Evolutionary conservation across 1,140 invertebrate species (phyloP).

Genomic region (Penaeus chinensis): DNA sequence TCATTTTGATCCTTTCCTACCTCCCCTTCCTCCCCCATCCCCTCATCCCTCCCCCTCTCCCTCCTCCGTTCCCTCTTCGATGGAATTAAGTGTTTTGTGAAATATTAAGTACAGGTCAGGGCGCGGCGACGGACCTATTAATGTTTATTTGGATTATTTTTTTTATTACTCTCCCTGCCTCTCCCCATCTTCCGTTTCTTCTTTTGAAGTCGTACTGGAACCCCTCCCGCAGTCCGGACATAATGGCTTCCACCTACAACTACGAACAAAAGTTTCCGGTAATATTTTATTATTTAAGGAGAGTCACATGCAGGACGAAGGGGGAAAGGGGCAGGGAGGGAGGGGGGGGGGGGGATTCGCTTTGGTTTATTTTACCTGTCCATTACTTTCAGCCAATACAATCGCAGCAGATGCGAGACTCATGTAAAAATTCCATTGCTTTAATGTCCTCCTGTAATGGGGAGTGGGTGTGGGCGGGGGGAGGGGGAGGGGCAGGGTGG

Average conservation of each 20-base stretch:
- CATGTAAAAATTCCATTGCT: no score
- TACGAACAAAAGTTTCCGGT: conserved; percentile 13
- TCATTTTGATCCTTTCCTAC: background rate
- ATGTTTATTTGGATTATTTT: no score
- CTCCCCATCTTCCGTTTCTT: background rate
- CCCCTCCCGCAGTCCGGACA: background rate
- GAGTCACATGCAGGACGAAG: background rate
- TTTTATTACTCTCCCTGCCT: background rate
- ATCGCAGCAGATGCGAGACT: no score
- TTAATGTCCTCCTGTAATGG: no score
- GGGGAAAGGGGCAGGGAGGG: background rate
- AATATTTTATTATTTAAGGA: conserved; percentile 8
- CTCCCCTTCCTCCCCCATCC: background rate
- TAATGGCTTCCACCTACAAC: background rate
- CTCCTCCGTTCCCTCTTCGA: background rate
- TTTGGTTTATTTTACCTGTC: no score
- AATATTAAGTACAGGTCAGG: no score
- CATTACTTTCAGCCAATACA: no score
- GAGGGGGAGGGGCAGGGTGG: no score
- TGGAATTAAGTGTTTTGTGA: no score
- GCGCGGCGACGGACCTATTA: no score
- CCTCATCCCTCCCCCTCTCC: background rate
- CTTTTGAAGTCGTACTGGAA: background rate
- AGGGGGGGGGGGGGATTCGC: background rate
- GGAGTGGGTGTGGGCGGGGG: no score